phyloP scores from a whole-genome alignment of 1,140 invertebrate species.

The Cotesia vestalis region DNA sequence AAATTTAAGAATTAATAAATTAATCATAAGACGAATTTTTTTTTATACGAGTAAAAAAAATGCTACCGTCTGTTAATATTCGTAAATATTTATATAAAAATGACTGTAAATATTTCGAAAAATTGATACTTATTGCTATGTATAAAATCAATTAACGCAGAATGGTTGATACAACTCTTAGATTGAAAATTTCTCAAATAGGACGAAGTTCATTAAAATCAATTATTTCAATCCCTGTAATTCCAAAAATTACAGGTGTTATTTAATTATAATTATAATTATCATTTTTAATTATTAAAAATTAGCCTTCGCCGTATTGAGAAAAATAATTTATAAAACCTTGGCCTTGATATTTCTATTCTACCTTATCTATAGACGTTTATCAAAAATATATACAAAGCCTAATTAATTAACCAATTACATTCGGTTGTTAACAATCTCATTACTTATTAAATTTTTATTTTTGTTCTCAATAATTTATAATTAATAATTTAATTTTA shows the following conservation, averaged over 20 bases:
- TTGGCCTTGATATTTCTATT: not conserved
- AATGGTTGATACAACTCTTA: not conserved
- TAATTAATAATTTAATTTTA: not conserved
- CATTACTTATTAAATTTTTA: constrained; percentile 10
- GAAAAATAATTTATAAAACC: not conserved
- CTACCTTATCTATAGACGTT: constrained; percentile 45
- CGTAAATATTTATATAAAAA: no score
- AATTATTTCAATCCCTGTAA: not conserved
- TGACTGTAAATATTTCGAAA: no score
- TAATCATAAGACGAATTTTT: no score
- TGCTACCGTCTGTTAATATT: no score
- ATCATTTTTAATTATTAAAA: no score
- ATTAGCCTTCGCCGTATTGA: no score
- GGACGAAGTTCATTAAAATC: no score
- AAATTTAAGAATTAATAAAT: no score
- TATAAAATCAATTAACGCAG: no score
- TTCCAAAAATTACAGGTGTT: not conserved
- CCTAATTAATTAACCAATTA: constrained; percentile 31
- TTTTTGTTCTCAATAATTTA: not conserved
- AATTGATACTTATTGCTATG: no score
- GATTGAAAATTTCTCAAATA: constrained; percentile 12
- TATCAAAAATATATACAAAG: constrained; percentile 60
- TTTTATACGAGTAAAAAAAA: no score
- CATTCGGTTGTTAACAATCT: constrained; percentile 25
- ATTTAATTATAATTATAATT: no score